A percentile compares a stretch with the other conserved stretches of the same genome.
These are phyloP conservation scores for Paralinhomoeus sp. DNA, from an alignment of 2,888 invertebrate genomes.

Conservation along the genomic window DNA sequence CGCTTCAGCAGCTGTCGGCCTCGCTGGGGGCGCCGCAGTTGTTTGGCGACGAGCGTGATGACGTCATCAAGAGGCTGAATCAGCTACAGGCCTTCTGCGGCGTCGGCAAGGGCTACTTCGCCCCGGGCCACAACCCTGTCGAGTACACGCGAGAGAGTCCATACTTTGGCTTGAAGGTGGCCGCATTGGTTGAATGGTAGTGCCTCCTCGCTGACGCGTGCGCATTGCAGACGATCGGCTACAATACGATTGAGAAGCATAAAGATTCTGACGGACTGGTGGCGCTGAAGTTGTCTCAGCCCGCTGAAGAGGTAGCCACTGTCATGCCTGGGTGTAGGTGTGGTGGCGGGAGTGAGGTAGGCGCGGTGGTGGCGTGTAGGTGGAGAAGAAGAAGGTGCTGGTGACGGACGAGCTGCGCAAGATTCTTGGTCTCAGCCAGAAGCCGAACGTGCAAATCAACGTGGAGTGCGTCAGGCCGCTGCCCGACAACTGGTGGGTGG, in stretches of 20 bases:
- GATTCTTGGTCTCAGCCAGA: slow-evolving; percentile 9
- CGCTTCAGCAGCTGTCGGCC: slow-evolving; percentile 6
- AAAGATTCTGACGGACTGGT: slow-evolving; percentile 78
- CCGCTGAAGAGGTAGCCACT: slow-evolving; percentile 36
- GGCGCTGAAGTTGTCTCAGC: slow-evolving; percentile 55
- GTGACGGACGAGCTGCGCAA: slow-evolving; percentile 14
- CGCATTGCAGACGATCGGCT: slow-evolving; percentile 48
- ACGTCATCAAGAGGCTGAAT: slow-evolving; percentile 77
- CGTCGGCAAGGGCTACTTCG: slow-evolving; percentile 40
- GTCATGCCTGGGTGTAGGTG: too few species aligned
- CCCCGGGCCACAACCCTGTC: slow-evolving; percentile 47
- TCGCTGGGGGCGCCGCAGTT: slow-evolving; percentile 33
- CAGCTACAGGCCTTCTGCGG: slow-evolving; percentile 73
- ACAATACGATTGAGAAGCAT: slow-evolving; percentile 58
- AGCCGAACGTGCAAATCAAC: slow-evolving; percentile 9
- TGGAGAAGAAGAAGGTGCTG: too few species aligned
- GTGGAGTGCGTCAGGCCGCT: slow-evolving; percentile 48
- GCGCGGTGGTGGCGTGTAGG: too few species aligned
- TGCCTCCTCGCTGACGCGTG: background rate
- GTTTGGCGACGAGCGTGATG: slow-evolving; percentile 83
- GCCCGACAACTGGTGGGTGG: slow-evolving; percentile 42
- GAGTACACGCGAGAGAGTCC: slow-evolving; percentile 69
- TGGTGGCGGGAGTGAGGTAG: too few species aligned
- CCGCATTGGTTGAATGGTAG: too few species aligned
- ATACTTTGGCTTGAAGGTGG: slow-evolving; percentile 63